These are phyloP conservation scores for Protobothrops flavoviridis DNA, from an alignment of 2,113 vertebrate species.

Conservation along the genomic window DNA sequence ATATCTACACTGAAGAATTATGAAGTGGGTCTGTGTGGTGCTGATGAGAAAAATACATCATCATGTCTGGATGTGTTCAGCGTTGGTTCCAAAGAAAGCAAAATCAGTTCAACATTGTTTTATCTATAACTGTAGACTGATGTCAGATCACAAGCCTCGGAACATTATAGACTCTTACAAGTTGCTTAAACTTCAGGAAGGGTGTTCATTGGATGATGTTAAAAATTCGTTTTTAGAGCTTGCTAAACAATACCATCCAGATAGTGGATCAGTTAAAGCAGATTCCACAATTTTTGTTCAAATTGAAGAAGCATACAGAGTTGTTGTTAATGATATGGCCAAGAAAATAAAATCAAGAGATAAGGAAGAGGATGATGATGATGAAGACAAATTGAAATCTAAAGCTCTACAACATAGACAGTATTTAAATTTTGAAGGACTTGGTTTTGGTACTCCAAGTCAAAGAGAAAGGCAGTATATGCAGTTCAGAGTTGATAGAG, in stretches of 20 bases:
- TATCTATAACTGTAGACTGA: conserved; percentile 45
- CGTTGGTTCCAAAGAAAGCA: conserved; percentile 45
- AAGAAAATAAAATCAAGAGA: conserved; percentile 44
- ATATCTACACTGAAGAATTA: conserved; percentile 47
- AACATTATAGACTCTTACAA: conserved; percentile 66
- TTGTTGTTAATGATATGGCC: conserved; percentile 73
- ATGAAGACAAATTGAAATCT: conserved; percentile 70
- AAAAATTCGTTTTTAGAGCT: conserved; percentile 82
- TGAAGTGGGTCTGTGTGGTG: conserved; percentile 22
- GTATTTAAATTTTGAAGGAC: conserved; percentile 90
- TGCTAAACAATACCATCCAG: conserved; percentile 91
- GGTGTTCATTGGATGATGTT: conserved; percentile 74
- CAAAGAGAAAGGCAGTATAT: conserved; percentile 89
- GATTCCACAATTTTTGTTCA: conserved; percentile 77
- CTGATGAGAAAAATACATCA: conserved; percentile 51
- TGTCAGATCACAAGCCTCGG: conserved; percentile 57
- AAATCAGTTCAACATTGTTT: conserved; percentile 32
- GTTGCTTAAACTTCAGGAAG: conserved; percentile 72
- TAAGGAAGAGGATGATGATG: conserved; percentile 55
- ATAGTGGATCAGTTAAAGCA: conserved; percentile 77
- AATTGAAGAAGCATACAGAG: conserved; percentile 86
- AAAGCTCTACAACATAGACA: conserved; percentile 84
- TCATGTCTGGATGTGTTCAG: conserved; percentile 2
- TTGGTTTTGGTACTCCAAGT: conserved; percentile 88
- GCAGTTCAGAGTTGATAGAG: conserved; percentile 86